Base-by-base conservation (phyloP, 2,888 invertebrate species). In the Phaedon cochleariae region DNA sequence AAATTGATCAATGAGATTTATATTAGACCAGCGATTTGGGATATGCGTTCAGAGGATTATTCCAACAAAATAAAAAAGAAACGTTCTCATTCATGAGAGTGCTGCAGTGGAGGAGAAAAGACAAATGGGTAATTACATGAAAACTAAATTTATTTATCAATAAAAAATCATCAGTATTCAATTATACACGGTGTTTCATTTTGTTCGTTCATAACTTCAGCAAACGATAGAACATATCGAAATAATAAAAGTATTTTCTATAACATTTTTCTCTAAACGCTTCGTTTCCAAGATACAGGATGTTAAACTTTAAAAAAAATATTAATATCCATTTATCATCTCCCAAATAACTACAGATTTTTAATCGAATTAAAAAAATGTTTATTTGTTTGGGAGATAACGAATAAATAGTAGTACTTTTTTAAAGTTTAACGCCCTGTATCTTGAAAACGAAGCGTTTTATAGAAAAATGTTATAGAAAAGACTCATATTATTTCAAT, bases 71-170 rank as follows among this genome's bases (percentile, higher is more conserved):
- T 59, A 49, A 59, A 49, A 51, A 59, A 59, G 34, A 49, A 59
- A 59, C 20, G 59, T 59, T 49, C 59, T 59, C 54, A 46, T 62
- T 55, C 31, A 55, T 48, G 62, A 62, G 62, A 15, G 22, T 62
- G 62, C 54, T 54, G 34, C 55, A 55, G 46, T 48, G 55, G 55
- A 62, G 48, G 34, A 55, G 49, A 62, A 62, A 62, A 62, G 48
- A 55, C 29, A 41, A 53, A 60, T 60, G 45, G 60, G 52, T 60
- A 60, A 57, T 57, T 57, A 57, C 31, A 34, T 34, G 31, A 34
- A 51, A 22, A 21, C 26, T 21, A 22, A 45, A 57, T 57, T 57
- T 57, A 57, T 57, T 45, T 57, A 57, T 41, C 20, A 41, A 22
- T 57, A 57, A 57, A 41, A 57, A 57, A 41, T 52, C 52, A 52